Evolutionary conservation across 1,140 invertebrate genomes (phyloP).

Genomic region (Halictus rubicundus): DNA sequence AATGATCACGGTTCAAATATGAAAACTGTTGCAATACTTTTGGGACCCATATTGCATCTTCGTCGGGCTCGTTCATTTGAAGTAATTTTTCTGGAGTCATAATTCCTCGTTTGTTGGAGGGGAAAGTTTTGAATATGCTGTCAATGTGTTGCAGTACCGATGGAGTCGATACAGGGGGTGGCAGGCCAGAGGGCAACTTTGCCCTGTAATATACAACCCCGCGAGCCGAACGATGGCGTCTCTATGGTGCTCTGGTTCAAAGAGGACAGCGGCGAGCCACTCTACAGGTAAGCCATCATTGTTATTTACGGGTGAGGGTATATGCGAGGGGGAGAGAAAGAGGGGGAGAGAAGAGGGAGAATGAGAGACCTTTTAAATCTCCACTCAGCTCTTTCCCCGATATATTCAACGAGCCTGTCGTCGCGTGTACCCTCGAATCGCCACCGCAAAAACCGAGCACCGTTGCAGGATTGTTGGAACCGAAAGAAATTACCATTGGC

Average conservation of each 20-base stretch:
- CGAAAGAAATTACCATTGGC: neutral
- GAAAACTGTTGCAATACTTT: too few species aligned
- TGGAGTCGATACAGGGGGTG: slow-evolving; percentile 89
- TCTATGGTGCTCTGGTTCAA: slow-evolving; percentile 95
- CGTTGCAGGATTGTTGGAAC: neutral
- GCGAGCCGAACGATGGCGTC: slow-evolving; percentile 88
- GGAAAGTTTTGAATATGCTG: slow-evolving; percentile 27
- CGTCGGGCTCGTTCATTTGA: too few species aligned
- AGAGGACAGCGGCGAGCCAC: slow-evolving; percentile 89
- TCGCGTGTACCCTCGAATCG: neutral
- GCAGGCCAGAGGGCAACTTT: slow-evolving; percentile 88
- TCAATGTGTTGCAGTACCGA: slow-evolving; percentile 85
- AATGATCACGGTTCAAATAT: too few species aligned
- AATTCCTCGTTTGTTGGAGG: slow-evolving; percentile 23
- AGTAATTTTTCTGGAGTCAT: neutral
- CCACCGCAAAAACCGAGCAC: neutral
- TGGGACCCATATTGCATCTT: too few species aligned
- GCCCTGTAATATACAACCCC: slow-evolving; percentile 90
- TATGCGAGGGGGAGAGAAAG: neutral
- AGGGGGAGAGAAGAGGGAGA: slow-evolving; percentile 1
- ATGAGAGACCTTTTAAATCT: slow-evolving; percentile 22
- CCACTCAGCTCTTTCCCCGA: neutral
- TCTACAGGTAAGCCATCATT: slow-evolving; percentile 87
- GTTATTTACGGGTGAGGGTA: slow-evolving; percentile 45
- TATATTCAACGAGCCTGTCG: neutral